These are phyloP conservation scores for Ceratoteleas bidentatus DNA, from an alignment of 1,140 invertebrate species.

Conservation along the genomic window DNA sequence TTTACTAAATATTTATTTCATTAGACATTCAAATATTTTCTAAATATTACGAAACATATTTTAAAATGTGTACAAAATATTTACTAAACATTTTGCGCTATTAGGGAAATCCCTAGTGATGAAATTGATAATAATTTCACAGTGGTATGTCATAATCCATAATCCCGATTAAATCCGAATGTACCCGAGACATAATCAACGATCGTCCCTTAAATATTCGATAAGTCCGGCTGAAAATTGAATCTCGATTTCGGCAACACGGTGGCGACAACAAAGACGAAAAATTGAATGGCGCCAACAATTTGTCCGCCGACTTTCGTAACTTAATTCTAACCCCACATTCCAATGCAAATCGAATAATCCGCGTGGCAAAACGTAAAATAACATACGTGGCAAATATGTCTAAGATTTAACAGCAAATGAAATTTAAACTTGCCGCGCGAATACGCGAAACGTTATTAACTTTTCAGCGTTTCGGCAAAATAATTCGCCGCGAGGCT, in stretches of 20 bases:
- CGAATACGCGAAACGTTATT: conserved; percentile 29
- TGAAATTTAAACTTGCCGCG: conserved; percentile 32
- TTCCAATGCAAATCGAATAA: conserved; percentile 34
- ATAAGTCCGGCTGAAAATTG: too few species aligned
- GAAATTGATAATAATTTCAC: too few species aligned
- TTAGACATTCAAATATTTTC: too few species aligned
- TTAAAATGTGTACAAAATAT: too few species aligned
- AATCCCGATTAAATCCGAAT: too few species aligned
- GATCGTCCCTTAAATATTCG: too few species aligned
- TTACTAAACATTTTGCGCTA: too few species aligned
- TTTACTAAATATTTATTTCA: too few species aligned
- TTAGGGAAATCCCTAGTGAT: not conserved
- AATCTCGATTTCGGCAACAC: not conserved
- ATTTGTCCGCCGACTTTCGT: not conserved
- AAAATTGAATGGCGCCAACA: not conserved
- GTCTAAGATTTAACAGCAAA: conserved; percentile 40
- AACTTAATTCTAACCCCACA: conserved; percentile 14
- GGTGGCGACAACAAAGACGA: not conserved
- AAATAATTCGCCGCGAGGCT: conserved; percentile 15
- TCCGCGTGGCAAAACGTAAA: conserved; percentile 13
- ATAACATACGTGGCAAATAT: conserved; percentile 23
- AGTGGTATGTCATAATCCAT: too few species aligned
- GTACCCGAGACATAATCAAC: too few species aligned
- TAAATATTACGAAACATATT: too few species aligned
- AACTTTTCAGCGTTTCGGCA: conserved; percentile 28